phyloP scores from a whole-genome alignment of 2,888 invertebrate genomes.

The Heliothis peltigera region DNA sequence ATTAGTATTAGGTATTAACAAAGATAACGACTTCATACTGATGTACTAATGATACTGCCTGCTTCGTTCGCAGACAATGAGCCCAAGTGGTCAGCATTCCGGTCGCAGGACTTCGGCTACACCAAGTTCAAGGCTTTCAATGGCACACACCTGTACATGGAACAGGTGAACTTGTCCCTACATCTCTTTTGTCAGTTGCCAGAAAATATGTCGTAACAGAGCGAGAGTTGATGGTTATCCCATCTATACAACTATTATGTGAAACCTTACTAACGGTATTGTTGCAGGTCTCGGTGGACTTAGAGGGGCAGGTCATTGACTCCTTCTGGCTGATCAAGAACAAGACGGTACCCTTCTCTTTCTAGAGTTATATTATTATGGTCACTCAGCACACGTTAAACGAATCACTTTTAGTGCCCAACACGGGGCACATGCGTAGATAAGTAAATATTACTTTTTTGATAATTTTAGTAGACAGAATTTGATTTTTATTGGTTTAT shows the following conservation, averaged over 20 bases:
- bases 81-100: constrained; percentile 90
- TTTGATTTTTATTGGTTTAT: background rate
- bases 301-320: constrained; percentile 92
- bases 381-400: background rate
- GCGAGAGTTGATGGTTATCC: no score
- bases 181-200: no score
- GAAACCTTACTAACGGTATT: no score
- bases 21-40: background rate
- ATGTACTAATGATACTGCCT: background rate
- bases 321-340: constrained; percentile 81
- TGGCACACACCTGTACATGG: constrained; percentile 95
- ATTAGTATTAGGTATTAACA: no score
- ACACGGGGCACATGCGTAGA: background rate
- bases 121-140: constrained; percentile 95
- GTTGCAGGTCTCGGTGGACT: constrained; percentile 92
- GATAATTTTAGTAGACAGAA: background rate
- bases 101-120: constrained; percentile 97
- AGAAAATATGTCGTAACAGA: no score
- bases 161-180: constrained; percentile 91
- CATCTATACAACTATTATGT: no score
- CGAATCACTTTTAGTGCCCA: background rate
- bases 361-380: background rate
- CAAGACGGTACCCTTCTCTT: constrained; percentile 21
- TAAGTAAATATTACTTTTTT: background rate
- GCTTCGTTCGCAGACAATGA: constrained; percentile 84